These are phyloP conservation scores for Papilio polytes DNA, from an alignment of 1,140 invertebrate genomes.

Conservation along the genomic window DNA sequence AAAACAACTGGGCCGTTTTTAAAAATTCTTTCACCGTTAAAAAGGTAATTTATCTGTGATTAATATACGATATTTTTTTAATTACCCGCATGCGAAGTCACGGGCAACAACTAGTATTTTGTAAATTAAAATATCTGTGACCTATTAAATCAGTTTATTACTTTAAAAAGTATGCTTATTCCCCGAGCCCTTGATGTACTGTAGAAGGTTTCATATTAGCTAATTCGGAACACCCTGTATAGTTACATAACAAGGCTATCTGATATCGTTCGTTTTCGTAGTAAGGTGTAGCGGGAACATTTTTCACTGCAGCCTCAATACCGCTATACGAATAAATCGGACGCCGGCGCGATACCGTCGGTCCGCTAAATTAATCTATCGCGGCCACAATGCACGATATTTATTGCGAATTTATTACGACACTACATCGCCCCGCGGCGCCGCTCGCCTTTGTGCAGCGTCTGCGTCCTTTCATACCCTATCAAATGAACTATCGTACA, in stretches of 20 bases:
- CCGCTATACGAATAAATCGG: conserved; percentile 60
- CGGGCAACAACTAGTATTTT: no score
- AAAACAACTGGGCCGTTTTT: no score
- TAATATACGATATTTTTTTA: no score
- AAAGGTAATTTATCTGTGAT: no score
- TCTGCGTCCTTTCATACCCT: conserved; percentile 14
- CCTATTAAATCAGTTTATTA: no score
- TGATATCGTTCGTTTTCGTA: background rate
- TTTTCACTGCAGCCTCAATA: conserved; percentile 56
- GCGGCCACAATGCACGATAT: conserved; percentile 61
- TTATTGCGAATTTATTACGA: conserved; percentile 63
- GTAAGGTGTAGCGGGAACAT: conserved; percentile 40
- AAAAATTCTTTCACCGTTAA: no score
- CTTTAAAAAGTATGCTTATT: no score
- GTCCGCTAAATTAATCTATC: conserved; percentile 66
- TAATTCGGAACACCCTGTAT: no score
- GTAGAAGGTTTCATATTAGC: no score
- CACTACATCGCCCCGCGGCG: conserved; percentile 43
- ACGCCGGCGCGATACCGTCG: conserved; percentile 58
- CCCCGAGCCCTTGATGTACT: no score
- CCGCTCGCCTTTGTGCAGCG: conserved; percentile 34
- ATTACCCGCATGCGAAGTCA: no score
- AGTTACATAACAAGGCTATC: background rate
- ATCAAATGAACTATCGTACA: background rate
- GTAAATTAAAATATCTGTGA: no score